phyloP scores from a whole-genome alignment of 2,797 vertebrate genomes.

The Octomys mimax region DNA sequence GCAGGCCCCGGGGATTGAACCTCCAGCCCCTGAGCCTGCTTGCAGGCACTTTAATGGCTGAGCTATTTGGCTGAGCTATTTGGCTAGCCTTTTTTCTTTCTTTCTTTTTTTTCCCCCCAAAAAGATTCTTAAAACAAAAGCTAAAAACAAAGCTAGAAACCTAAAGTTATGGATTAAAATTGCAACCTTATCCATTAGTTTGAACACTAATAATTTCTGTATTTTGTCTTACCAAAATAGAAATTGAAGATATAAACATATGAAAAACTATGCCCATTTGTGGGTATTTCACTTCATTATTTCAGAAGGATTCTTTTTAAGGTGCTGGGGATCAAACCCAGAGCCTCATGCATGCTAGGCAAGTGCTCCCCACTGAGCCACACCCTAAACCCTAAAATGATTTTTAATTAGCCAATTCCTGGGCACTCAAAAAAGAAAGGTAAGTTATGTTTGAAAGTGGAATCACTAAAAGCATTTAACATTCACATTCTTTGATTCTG shows the following conservation, averaged over 20 bases:
- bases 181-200: not conserved
- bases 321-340: not conserved
- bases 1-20: no score
- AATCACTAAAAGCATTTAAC: constrained; percentile 33
- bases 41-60: no score
- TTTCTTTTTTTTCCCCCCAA: not conserved
- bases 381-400: not conserved
- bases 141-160: constrained; percentile 21
- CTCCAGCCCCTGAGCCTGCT: no score
- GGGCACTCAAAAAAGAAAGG: constrained; percentile 16
- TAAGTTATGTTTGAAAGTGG: constrained; percentile 25
- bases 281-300: constrained; percentile 6
- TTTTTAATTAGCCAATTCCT: constrained; percentile 34
- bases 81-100: no score
- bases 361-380: not conserved
- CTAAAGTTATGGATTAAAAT: constrained; percentile 14
- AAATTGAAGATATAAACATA: not conserved
- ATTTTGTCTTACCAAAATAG: constrained; percentile 31
- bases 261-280: not conserved
- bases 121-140: constrained; percentile 10
- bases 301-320: not conserved
- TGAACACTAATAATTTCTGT: not conserved
- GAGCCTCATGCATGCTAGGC: not conserved
- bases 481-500: constrained; percentile 39
- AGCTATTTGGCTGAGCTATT: no score